Evolutionary conservation across 92 coral and sea anemone species (phyloP).

Genomic region (Zoanthus sociatus): DNA sequence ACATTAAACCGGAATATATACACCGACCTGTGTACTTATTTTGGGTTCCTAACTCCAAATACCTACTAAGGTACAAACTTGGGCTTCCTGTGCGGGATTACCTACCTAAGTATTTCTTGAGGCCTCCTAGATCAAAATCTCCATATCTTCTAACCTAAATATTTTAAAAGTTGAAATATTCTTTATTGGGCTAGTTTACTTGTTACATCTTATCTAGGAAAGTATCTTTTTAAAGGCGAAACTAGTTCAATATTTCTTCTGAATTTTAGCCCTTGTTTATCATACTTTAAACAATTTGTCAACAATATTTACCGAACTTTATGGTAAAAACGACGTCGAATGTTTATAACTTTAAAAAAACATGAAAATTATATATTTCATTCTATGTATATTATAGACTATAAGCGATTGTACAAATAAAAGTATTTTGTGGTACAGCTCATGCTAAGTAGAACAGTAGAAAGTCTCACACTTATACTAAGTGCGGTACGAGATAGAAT

Average conservation of each 20-base stretch:
- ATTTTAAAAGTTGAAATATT: no score
- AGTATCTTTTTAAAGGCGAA: not conserved
- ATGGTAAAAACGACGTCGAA: not conserved
- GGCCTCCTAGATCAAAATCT: no score
- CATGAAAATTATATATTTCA: constrained; percentile 29
- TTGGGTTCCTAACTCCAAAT: no score
- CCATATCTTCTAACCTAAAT: no score
- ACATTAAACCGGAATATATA: no score
- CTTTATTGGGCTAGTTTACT: not conserved
- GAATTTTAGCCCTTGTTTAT: not conserved
- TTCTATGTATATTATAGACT: constrained; percentile 22
- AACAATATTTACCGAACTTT: not conserved
- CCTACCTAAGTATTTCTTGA: no score
- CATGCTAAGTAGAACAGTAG: not conserved
- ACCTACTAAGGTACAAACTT: no score
- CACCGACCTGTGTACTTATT: no score
- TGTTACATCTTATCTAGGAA: not conserved
- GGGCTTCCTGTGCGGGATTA: no score
- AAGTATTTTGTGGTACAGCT: constrained; percentile 39
- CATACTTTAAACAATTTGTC: not conserved
- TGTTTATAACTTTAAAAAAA: not conserved
- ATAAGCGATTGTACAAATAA: not conserved
- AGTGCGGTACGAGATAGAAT: constrained; percentile 11
- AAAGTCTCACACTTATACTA: not conserved
- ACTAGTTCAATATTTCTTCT: not conserved